These are phyloP conservation scores for Rhabdomys dilectus DNA, from an alignment of 2,113 vertebrate genomes.

Conservation along the genomic window DNA sequence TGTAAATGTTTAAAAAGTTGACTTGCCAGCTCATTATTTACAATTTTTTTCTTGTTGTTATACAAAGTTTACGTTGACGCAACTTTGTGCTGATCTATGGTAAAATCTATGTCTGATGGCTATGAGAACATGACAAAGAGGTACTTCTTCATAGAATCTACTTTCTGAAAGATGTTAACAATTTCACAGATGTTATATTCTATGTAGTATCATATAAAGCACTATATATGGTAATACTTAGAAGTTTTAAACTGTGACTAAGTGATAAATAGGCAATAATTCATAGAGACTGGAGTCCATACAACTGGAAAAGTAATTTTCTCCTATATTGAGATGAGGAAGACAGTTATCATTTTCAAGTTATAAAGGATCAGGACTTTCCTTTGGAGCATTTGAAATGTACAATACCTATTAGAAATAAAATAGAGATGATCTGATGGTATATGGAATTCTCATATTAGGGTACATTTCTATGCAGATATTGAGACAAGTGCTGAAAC, in stretches of 20 bases:
- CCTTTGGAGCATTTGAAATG: neutral
- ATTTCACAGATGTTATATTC: neutral
- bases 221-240: neutral
- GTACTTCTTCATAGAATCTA: neutral
- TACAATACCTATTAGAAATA: neutral
- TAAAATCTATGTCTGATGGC: neutral
- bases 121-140: neutral
- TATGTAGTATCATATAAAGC: neutral
- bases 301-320: neutral
- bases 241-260: neutral
- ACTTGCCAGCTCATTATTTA: neutral
- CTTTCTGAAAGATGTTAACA: neutral
- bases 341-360: neutral
- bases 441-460: neutral
- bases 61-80: neutral
- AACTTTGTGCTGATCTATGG: neutral
- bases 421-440: neutral
- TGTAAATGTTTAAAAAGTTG: neutral
- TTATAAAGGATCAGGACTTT: neutral
- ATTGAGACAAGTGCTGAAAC: neutral
- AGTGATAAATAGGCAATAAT: neutral
- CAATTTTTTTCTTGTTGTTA: neutral
- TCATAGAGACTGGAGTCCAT: neutral
- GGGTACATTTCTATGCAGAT: neutral
- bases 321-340: neutral